Percentiles rank a stretch among this genome's conserved stretches.
Evolutionary conservation across 2,797 vertebrate genomes (phyloP).

Genomic region (Spinus olivaceus): DNA sequence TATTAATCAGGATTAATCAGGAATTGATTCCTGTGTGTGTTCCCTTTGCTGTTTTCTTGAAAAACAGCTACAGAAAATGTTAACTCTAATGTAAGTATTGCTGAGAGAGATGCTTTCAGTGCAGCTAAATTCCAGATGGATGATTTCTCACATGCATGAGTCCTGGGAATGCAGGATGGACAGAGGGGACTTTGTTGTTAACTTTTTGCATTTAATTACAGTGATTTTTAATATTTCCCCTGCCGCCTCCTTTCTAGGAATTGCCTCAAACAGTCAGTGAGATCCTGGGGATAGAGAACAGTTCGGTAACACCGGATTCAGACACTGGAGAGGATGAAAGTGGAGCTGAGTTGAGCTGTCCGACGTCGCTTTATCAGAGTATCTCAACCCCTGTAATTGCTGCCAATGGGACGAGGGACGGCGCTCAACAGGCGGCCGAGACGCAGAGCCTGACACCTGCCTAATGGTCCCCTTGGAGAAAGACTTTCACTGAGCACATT

Average conservation of each 20-base stretch:
- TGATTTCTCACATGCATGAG: background rate
- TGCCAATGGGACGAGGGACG: slow-evolving; percentile 78
- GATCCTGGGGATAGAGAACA: slow-evolving; percentile 82
- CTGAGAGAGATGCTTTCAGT: background rate
- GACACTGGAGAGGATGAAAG: slow-evolving; percentile 71
- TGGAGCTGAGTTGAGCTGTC: slow-evolving; percentile 34
- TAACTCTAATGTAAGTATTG: background rate
- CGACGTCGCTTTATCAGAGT: slow-evolving; percentile 42
- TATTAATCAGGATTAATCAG: background rate
- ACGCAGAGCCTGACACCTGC: slow-evolving; percentile 77
- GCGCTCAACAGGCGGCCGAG: slow-evolving; percentile 58
- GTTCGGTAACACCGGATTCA: slow-evolving; percentile 59
- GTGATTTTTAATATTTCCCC: background rate
- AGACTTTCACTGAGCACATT: slow-evolving; percentile 63
- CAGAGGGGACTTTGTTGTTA: background rate
- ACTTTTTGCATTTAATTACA: background rate
- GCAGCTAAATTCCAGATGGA: background rate
- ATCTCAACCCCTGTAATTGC: slow-evolving; percentile 46
- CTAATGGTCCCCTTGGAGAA: slow-evolving; percentile 64
- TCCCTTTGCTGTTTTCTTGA: background rate
- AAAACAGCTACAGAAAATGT: background rate
- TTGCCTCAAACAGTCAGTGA: slow-evolving; percentile 85
- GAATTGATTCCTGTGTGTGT: background rate
- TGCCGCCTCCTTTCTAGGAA: slow-evolving; percentile 72
- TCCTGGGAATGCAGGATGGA: background rate